phyloP scores from a whole-genome alignment of 2,888 invertebrate species.

The Ctenicera cuprea region DNA sequence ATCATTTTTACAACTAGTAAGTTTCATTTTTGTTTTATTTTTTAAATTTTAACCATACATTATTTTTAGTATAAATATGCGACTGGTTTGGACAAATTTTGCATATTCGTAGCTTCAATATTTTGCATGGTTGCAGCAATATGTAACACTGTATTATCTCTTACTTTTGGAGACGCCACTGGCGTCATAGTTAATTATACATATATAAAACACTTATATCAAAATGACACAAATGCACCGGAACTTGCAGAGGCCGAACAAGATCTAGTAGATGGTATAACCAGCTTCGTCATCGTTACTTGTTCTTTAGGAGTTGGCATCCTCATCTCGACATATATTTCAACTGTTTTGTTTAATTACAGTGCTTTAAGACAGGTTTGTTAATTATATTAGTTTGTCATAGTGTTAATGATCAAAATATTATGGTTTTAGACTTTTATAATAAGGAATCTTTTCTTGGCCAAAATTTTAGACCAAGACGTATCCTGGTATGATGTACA shows the following conservation, averaged over 20 bases:
- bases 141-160: conserved; percentile 81
- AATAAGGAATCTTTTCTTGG: conserved; percentile 80
- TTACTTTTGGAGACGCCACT: conserved; percentile 80
- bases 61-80: conserved; percentile 81
- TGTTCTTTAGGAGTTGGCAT: conserved; percentile 77
- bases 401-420: too few species aligned
- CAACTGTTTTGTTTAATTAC: conserved; percentile 82
- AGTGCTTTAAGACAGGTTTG: conserved; percentile 82
- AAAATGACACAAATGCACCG: not conserved
- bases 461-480: conserved; percentile 83
- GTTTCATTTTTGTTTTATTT: not conserved
- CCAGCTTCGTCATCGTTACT: conserved; percentile 78
- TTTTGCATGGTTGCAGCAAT: conserved; percentile 77
- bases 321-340: conserved; percentile 78
- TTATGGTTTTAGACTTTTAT: conserved; percentile 75
- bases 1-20: conserved; percentile 34
- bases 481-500: conserved; percentile 84
- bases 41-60: conserved; percentile 4
- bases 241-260: conserved; percentile 66
- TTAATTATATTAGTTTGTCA: not conserved
- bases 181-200: conserved; percentile 75
- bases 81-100: conserved; percentile 75
- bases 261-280: conserved; percentile 73
- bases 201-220: too few species aligned
- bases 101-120: conserved; percentile 76